These are phyloP conservation scores for Blastomussa wellsi DNA, from an alignment of 92 coral and sea anemone genomes.

Conservation along the genomic window DNA sequence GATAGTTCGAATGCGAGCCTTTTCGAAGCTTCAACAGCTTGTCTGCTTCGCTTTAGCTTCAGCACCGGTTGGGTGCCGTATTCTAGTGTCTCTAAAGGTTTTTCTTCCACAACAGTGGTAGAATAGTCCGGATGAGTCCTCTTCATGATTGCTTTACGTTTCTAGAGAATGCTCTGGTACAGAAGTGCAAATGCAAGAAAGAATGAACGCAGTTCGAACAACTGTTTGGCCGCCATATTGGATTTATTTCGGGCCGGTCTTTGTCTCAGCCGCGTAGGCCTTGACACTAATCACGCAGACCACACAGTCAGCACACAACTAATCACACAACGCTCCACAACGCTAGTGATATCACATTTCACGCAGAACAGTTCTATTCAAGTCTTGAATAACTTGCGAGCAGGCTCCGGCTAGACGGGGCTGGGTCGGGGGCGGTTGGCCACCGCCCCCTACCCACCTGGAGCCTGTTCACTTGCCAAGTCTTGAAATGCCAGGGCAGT, in stretches of 20 bases:
- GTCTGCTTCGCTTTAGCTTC: constrained; percentile 79
- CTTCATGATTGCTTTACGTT: constrained; percentile 52
- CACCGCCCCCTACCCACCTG: too few relatives aligned
- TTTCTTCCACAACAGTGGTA: constrained; percentile 83
- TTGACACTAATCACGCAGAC: background rate
- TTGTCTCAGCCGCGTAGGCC: constrained; percentile 4
- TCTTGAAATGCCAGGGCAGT: too few relatives aligned
- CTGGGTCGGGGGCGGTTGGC: too few relatives aligned
- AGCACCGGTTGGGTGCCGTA: constrained; percentile 72
- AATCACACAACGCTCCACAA: too few relatives aligned
- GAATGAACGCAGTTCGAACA: background rate
- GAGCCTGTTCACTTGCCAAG: too few relatives aligned
- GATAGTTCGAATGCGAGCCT: constrained; percentile 78
- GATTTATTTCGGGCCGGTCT: constrained; percentile 2
- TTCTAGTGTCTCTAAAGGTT: constrained; percentile 52
- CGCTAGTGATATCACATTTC: too few relatives aligned
- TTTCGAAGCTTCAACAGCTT: constrained; percentile 69
- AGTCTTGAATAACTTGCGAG: too few relatives aligned
- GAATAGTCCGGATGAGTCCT: constrained; percentile 69
- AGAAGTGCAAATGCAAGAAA: background rate
- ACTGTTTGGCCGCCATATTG: constrained; percentile 46
- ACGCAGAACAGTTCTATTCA: too few relatives aligned
- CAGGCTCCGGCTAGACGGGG: too few relatives aligned
- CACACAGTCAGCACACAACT: background rate
- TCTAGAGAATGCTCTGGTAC: too few relatives aligned